Percentiles rank a stretch among this genome's conserved stretches.
These are phyloP conservation scores for Porites australiensis DNA, from an alignment of 64 coral and sea anemone species.

Conservation along the genomic window DNA sequence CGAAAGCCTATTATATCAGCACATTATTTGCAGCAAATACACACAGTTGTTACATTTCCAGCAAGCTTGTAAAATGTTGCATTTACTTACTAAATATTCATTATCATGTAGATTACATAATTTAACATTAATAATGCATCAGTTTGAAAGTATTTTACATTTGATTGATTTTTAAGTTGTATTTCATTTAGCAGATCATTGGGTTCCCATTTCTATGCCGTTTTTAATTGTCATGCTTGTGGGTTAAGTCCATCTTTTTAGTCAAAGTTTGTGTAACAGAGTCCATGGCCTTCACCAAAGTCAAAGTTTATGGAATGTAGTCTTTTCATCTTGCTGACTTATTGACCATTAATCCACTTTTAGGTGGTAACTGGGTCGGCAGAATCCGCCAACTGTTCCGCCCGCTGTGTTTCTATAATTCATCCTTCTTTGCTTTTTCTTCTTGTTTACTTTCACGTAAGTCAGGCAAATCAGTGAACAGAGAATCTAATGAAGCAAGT, in stretches of 20 bases:
- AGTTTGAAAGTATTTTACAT: background rate
- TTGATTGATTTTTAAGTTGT: constrained; percentile 25
- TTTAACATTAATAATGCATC: background rate
- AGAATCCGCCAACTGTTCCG: background rate
- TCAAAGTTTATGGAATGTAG: constrained; percentile 27
- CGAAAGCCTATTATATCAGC: background rate
- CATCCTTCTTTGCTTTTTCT: constrained; percentile 57
- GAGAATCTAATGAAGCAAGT: constrained; percentile 47
- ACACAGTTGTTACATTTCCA: constrained; percentile 6
- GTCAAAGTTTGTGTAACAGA: constrained; percentile 7
- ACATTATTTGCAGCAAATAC: constrained; percentile 13
- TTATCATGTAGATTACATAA: no score
- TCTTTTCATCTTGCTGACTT: constrained; percentile 16
- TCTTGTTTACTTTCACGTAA: constrained; percentile 43
- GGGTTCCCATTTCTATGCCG: constrained; percentile 7
- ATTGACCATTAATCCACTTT: constrained; percentile 27
- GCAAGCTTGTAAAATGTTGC: constrained; percentile 20
- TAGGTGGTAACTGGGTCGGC: background rate
- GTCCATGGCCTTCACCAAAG: background rate
- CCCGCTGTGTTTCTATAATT: constrained; percentile 35
- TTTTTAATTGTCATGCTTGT: background rate
- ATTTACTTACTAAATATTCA: constrained; percentile 15
- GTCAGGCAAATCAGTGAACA: constrained; percentile 49
- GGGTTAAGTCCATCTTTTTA: constrained; percentile 21
- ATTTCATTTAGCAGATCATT: constrained; percentile 26